These are phyloP conservation scores for Scrobipalpa costella DNA, from an alignment of 2,888 invertebrate genomes.

Conservation along the genomic window DNA sequence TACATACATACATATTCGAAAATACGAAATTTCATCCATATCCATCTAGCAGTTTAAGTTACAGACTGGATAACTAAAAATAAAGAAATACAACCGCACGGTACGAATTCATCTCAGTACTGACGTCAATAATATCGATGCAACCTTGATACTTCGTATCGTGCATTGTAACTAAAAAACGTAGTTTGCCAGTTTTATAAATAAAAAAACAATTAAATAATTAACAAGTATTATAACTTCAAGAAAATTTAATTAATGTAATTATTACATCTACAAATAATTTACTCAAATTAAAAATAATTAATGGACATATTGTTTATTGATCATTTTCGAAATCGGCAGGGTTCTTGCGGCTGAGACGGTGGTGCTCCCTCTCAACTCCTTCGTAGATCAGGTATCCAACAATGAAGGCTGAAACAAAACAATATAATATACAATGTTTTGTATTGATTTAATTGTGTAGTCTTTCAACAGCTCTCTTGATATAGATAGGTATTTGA, in stretches of 20 bases:
- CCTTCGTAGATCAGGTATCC: constrained; percentile 83
- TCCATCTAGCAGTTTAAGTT: too few species aligned
- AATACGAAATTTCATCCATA: too few species aligned
- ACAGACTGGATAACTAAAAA: too few species aligned
- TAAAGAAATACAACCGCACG: background rate
- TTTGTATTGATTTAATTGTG: too few species aligned
- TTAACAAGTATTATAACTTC: background rate
- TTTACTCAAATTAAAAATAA: background rate
- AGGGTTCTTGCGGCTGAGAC: constrained; percentile 84
- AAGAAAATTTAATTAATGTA: constrained; percentile 11
- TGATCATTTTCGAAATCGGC: constrained; percentile 86
- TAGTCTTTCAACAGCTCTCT: too few species aligned
- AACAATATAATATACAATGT: background rate
- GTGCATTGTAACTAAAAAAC: too few species aligned
- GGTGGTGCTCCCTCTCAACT: constrained; percentile 79
- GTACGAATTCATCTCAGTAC: background rate
- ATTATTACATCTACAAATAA: constrained; percentile 3
- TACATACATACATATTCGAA: too few species aligned
- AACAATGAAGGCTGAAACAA: constrained; percentile 81
- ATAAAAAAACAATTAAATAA: too few species aligned
- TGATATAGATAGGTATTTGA: background rate
- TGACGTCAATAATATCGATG: background rate
- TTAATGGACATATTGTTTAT: constrained; percentile 42
- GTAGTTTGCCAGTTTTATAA: too few species aligned
- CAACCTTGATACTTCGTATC: too few species aligned